A percentile compares a stretch with the other conserved stretches of the same genome.
phyloP scores from a whole-genome alignment of 2,888 invertebrate species.

The Augiades crinisus region DNA sequence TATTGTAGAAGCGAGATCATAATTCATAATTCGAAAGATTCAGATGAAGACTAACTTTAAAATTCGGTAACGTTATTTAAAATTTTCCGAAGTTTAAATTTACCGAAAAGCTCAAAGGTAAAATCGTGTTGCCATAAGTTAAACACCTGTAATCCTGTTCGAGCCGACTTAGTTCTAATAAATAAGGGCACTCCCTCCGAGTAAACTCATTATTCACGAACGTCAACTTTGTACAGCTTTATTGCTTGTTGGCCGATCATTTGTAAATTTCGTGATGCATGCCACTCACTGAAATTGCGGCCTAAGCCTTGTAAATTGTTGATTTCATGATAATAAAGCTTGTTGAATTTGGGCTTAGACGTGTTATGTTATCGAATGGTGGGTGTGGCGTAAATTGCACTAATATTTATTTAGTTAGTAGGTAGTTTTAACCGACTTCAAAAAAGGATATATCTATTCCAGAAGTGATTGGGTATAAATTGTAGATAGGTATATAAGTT shows the following conservation, averaged over 20 bases:
- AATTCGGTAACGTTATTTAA: too few relatives aligned
- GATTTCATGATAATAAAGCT: slow-evolving; percentile 2
- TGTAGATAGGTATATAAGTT: too few relatives aligned
- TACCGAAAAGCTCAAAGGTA: too few relatives aligned
- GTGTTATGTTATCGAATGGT: not conserved
- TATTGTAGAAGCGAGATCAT: too few relatives aligned
- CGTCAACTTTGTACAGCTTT: slow-evolving; percentile 30
- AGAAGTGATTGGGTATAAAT: too few relatives aligned
- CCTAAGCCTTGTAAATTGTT: not conserved
- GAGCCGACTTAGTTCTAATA: not conserved
- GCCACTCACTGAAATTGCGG: slow-evolving; percentile 17
- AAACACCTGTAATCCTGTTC: not conserved
- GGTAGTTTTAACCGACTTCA: too few relatives aligned
- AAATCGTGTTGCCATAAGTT: too few relatives aligned
- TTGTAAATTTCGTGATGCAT: slow-evolving; percentile 34
- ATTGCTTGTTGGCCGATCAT: slow-evolving; percentile 37
- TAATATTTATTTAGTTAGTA: too few relatives aligned
- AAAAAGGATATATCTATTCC: too few relatives aligned
- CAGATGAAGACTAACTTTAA: too few relatives aligned
- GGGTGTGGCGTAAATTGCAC: slow-evolving; percentile 1
- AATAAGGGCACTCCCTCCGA: slow-evolving; percentile 1
- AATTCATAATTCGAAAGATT: too few relatives aligned
- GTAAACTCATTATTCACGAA: slow-evolving; percentile 28
- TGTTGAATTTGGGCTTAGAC: slow-evolving; percentile 1
- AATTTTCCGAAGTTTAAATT: too few relatives aligned